These are phyloP conservation scores for Lycia hirtaria DNA, from an alignment of 2,888 invertebrate species.

Conservation along the genomic window DNA sequence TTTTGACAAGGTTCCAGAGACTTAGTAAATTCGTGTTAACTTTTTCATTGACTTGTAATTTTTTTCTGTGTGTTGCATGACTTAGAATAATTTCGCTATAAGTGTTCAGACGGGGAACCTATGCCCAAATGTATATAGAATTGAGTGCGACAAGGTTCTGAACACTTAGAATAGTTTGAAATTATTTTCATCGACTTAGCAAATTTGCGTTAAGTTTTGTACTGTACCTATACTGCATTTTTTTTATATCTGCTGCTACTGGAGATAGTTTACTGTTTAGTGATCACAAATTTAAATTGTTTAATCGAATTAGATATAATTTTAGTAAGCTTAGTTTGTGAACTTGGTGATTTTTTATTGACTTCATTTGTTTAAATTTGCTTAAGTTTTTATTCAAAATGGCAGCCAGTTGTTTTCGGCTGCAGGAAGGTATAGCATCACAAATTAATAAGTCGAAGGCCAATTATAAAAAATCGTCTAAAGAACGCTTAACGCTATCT, in stretches of 20 bases:
- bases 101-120: slow-evolving; percentile 1
- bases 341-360: too few relatives aligned
- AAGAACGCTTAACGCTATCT: not conserved
- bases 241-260: too few relatives aligned
- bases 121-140: slow-evolving; percentile 1
- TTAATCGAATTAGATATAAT: too few relatives aligned
- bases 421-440: not conserved
- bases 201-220: not conserved
- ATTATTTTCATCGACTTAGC: not conserved
- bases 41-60: not conserved
- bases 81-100: not conserved
- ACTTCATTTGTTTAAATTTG: too few relatives aligned
- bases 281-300: not conserved
- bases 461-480: not conserved
- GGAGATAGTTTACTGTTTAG: not conserved
- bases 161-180: not conserved
- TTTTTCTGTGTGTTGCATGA: not conserved
- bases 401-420: not conserved
- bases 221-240: too few relatives aligned
- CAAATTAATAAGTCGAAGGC: not conserved
- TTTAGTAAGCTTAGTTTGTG: too few relatives aligned
- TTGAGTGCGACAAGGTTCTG: not conserved
- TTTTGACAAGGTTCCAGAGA: not conserved
- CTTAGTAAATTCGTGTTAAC: not conserved
- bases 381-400: not conserved